Evolutionary conservation across 2,888 invertebrate genomes (phyloP).

Genomic region (Kuschelorhynchus macadamiae): DNA sequence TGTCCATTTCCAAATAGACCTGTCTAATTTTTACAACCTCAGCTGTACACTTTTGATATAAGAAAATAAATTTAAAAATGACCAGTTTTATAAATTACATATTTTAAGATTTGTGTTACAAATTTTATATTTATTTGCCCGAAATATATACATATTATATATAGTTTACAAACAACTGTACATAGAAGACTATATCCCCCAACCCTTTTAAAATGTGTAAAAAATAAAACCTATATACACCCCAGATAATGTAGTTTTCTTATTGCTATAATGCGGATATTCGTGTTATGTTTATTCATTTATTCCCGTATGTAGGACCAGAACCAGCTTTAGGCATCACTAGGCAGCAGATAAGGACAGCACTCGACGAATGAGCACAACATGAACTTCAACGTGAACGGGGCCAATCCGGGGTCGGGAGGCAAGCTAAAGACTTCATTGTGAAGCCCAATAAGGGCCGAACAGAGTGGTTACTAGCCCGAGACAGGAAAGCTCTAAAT

Average conservation of each 20-base stretch:
- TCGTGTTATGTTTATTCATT: too few species aligned
- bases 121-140: conserved; percentile 42
- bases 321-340: too few species aligned
- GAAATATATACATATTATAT: conserved; percentile 16
- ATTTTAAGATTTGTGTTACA: conserved; percentile 23
- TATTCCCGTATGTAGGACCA: too few species aligned
- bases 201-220: conserved; percentile 36
- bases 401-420: too few species aligned
- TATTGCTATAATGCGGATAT: too few species aligned
- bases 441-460: too few species aligned
- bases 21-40: conserved; percentile 2
- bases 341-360: too few species aligned
- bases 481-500: too few species aligned
- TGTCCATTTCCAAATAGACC: not conserved
- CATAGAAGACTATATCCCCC: conserved; percentile 31
- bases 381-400: too few species aligned
- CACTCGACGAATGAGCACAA: too few species aligned
- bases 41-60: conserved; percentile 15
- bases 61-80: conserved; percentile 30
- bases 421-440: too few species aligned
- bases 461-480: too few species aligned
- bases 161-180: conserved; percentile 35
- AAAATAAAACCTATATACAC: conserved; percentile 41
- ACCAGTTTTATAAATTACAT: conserved; percentile 47
- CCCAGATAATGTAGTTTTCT: conserved; percentile 11